Conservation (phyloP, 30 jellyfish, hydroid and myxozoan genomes). For the Chrysaora quinquecirrha region DNA sequence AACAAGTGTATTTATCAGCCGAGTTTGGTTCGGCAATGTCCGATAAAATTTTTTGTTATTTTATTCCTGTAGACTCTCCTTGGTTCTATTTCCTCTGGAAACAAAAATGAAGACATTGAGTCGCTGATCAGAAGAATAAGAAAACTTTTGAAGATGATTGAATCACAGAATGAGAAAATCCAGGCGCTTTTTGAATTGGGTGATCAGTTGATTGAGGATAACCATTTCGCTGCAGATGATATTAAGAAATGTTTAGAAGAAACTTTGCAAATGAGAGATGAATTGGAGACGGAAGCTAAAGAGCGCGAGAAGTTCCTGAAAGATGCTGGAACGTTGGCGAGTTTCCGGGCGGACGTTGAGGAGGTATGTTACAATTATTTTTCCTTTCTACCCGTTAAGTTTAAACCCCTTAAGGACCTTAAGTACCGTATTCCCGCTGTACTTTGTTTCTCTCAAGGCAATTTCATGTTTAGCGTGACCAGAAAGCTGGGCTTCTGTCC, state of each 20-base stretch:
- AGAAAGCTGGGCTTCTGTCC: too few relatives aligned
- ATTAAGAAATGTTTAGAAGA: neutral
- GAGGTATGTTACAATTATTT: too few relatives aligned
- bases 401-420: too few relatives aligned
- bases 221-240: slow-evolving; percentile 23
- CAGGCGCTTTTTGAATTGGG: slow-evolving; percentile 48
- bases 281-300: slow-evolving; percentile 5
- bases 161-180: slow-evolving; percentile 33
- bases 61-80: slow-evolving; percentile 31
- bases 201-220: slow-evolving; percentile 26
- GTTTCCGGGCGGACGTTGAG: slow-evolving; percentile 28
- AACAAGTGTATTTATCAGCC: too few relatives aligned
- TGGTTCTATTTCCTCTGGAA: slow-evolving; percentile 36
- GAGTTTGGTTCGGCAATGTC: too few relatives aligned
- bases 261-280: slow-evolving; percentile 5
- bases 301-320: slow-evolving; percentile 45
- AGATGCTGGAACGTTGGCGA: slow-evolving; percentile 27
- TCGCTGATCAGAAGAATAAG: slow-evolving; percentile 35
- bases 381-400: too few relatives aligned
- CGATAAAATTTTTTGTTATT: too few relatives aligned
- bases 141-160: slow-evolving; percentile 41
- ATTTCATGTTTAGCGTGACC: too few relatives aligned
- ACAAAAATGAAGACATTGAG: slow-evolving; percentile 29
- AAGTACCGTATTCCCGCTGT: too few relatives aligned
- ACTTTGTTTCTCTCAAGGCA: too few relatives aligned